A percentile compares a stretch with the other conserved stretches of the same genome.
phyloP scores from a whole-genome alignment of 2,113 vertebrate genomes.

The Eulemur macaco region DNA sequence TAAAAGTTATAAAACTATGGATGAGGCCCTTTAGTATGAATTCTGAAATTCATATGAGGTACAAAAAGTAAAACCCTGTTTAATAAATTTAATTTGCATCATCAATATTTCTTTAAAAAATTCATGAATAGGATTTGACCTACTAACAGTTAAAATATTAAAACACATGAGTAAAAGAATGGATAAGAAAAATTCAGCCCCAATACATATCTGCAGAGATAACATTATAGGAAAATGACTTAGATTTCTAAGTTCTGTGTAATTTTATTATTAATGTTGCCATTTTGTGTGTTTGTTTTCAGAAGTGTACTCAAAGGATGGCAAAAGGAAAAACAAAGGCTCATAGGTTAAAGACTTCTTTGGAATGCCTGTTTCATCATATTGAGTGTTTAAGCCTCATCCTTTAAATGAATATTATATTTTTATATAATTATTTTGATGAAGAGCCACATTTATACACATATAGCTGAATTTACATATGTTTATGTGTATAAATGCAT shows the following conservation, averaged over 20 bases:
- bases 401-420: not conserved
- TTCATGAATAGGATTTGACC: conserved; percentile 15
- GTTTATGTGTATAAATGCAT: not conserved
- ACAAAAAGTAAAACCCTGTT: conserved; percentile 73
- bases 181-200: not conserved
- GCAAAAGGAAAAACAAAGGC: not conserved
- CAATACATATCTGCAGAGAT: not conserved
- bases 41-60: conserved; percentile 62
- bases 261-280: not conserved
- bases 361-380: not conserved
- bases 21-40: conserved; percentile 24
- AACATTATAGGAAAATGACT: not conserved
- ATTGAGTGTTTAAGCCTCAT: not conserved
- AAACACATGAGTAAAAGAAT: not conserved
- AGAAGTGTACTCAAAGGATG: not conserved
- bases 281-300: not conserved
- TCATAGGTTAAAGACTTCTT: not conserved
- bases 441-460: not conserved
- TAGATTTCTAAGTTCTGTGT: not conserved
- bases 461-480: not conserved
- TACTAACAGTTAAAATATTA: conserved; percentile 59
- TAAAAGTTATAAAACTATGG: conserved; percentile 33
- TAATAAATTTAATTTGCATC: conserved; percentile 73
- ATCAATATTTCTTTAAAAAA: conserved; percentile 59
- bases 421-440: not conserved